Evolutionary conservation across 2,113 vertebrate species (phyloP), one percentile per base, ranked within the genome.

Genomic region (Leptosomus discolor): DNA sequence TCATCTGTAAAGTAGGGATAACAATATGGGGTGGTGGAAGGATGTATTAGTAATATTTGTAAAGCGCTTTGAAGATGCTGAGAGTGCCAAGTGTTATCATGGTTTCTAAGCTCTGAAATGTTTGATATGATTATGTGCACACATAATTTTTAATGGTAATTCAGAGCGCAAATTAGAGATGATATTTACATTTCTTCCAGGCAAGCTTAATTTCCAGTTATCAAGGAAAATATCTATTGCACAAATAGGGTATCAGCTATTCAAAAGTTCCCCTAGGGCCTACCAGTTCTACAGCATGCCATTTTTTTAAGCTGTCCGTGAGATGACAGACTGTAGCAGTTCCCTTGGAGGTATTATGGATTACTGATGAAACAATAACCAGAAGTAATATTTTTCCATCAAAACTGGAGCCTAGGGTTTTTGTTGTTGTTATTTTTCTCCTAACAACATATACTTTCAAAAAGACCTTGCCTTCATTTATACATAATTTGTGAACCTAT

Each of bases 141-240:
- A 96, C 77, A 95, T 97, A 88, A 96, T 97, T 96, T 96, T 95
- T 95, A 97, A 97, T 95, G 96, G 92, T 95, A 97, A 98, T 97
- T 98, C 97, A 95, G 91, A 96, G 93, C 74, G 29, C 96, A 98
- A 98, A 98, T 98, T 97, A 96, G 84, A 95, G 93, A 94, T 30
- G 74, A 94, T 98, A 97, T 97, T 97, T 97, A 98, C 96, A 98
- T 97, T 98, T 97, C 97, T 98, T 96, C 96, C 91, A 95, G 97
- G 96, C 97, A 97, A 97, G 97, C 97, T 98, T 97, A 98, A 97
- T 97, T 97, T 97, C 88, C 85, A 94, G 97, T 97, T 97, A 97
- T 97, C 95, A 85, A 96, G 88, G 75, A 96, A 97, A 96, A 95
- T 96, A 97, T 98, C 96, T 97, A 96, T 97, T 95, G 95, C 94